phyloP scores from a whole-genome alignment of 2,113 vertebrate species.

The Blennius ocellaris region DNA sequence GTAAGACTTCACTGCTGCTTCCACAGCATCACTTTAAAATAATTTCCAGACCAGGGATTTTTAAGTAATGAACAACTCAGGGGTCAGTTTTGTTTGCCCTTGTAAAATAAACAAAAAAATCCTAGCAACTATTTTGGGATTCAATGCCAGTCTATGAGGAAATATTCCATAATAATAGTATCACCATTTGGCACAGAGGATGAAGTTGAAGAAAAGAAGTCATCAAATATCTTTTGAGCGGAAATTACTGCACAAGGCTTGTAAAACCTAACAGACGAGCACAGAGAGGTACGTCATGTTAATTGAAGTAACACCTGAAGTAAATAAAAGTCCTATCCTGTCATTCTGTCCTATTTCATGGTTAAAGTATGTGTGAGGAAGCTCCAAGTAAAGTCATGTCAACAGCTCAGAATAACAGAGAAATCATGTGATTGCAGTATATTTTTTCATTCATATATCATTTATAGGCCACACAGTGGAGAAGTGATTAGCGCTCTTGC shows the following conservation, averaged over 20 bases:
- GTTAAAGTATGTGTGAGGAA: neutral
- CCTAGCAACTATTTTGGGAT: neutral
- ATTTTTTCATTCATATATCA: too few species aligned
- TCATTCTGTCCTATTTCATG: too few species aligned
- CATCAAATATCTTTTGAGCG: neutral
- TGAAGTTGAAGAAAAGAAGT: neutral
- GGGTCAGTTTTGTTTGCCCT: too few species aligned
- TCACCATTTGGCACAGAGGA: neutral
- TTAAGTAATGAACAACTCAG: too few species aligned
- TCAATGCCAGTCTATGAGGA: neutral
- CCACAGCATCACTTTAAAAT: too few species aligned
- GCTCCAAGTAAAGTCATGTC: neutral
- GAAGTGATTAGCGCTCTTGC: too few species aligned
- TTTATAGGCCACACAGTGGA: too few species aligned
- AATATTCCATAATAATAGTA: neutral
- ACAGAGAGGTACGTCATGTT: constrained; percentile 28
- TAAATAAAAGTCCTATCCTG: too few species aligned
- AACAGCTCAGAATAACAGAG: neutral
- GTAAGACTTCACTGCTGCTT: too few species aligned
- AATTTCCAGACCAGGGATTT: too few species aligned
- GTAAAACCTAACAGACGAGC: constrained; percentile 44
- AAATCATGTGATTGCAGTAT: neutral
- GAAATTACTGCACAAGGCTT: neutral
- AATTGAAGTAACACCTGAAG: constrained; percentile 23
- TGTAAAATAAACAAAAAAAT: neutral